These are phyloP conservation scores for Hemiscyllium ocellatum DNA, from an alignment of 2,113 vertebrate genomes.

Conservation along the genomic window DNA sequence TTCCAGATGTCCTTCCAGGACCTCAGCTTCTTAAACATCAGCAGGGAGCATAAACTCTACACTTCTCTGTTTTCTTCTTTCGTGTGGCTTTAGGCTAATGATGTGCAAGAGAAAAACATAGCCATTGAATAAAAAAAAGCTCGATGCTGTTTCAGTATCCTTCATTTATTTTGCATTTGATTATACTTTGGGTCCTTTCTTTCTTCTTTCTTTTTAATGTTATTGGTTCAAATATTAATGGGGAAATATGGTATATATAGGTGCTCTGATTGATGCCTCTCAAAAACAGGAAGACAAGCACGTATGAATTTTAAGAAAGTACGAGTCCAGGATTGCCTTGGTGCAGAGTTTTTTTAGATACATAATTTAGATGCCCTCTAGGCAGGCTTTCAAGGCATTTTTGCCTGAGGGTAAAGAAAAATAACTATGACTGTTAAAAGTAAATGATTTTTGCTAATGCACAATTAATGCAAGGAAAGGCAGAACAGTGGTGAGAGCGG, in stretches of 20 bases:
- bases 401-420: constrained; percentile 97
- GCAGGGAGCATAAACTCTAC: constrained; percentile 79
- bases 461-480: constrained; percentile 97
- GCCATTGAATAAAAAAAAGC: constrained; percentile 71
- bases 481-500: constrained; percentile 70
- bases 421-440: constrained; percentile 99
- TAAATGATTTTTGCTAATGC: constrained; percentile 99
- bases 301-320: constrained; percentile 93
- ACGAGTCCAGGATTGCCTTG: constrained; percentile 89
- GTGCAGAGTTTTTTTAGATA: constrained; percentile 99
- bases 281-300: constrained; percentile 95
- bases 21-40: constrained; percentile 81
- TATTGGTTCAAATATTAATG: constrained; percentile 99
- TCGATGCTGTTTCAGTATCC: constrained; percentile 82
- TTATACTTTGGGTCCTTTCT: constrained; percentile 87
- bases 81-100: constrained; percentile 89
- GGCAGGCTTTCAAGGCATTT: constrained; percentile 99
- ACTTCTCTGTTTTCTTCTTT: constrained; percentile 85
- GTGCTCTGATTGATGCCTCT: constrained; percentile 96
- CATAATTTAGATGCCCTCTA: constrained; percentile 99
- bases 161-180: constrained; percentile 99
- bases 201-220: constrained; percentile 93
- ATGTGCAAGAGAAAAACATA: constrained; percentile 85
- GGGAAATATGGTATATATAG: constrained; percentile 89
- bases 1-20: constrained; percentile 84